Conservation (phyloP, 92 coral and sea anemone species). For the Palythoa grandis region DNA sequence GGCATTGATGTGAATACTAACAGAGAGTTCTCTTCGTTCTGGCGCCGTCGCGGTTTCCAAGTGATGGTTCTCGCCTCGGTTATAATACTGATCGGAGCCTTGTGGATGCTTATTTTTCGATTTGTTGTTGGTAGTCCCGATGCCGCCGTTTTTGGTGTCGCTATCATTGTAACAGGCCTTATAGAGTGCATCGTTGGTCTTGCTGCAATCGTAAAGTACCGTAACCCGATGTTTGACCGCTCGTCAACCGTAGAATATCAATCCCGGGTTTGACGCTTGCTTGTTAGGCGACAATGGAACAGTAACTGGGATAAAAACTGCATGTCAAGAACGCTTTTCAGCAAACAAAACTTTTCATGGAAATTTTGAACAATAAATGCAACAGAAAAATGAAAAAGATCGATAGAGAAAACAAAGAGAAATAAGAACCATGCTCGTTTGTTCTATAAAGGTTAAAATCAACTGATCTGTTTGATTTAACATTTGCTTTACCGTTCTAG, state of each 20-base stretch:
- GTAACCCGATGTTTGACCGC: slow-evolving; percentile 37
- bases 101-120: slow-evolving; percentile 45
- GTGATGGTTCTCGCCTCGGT: slow-evolving; percentile 46
- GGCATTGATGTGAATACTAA: slow-evolving; percentile 67
- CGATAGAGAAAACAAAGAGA: too few species aligned
- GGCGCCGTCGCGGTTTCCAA: slow-evolving; percentile 62
- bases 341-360: background rate
- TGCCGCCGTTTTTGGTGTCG: slow-evolving; percentile 29
- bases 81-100: slow-evolving; percentile 39
- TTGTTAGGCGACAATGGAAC: background rate
- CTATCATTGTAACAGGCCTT: slow-evolving; percentile 38
- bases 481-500: too few species aligned
- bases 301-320: background rate
- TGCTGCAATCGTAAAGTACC: slow-evolving; percentile 28
- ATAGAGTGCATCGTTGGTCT: slow-evolving; percentile 33
- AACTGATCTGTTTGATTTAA: too few species aligned
- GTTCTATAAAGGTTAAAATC: too few species aligned
- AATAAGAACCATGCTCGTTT: too few species aligned
- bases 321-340: background rate
- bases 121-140: slow-evolving; percentile 29
- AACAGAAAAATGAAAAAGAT: background rate
- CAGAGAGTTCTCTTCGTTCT: slow-evolving; percentile 59
- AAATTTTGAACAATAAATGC: background rate
- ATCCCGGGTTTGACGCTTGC: slow-evolving; percentile 6
- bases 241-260: slow-evolving; percentile 15